Conservation (phyloP, 2,113 vertebrate genomes). For the Procavia capensis region DNA sequence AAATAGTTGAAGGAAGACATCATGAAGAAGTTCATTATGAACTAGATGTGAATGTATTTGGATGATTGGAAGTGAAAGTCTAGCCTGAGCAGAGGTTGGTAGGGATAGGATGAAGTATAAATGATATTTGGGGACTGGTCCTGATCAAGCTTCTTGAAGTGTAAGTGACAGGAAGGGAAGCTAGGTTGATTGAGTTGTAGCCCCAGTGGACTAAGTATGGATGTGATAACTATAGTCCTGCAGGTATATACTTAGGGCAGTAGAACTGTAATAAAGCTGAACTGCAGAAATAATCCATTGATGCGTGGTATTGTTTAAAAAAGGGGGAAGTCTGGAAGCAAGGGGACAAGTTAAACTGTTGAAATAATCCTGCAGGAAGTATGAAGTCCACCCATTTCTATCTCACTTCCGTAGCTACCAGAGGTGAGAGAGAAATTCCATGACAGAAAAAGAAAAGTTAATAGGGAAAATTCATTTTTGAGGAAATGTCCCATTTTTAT, state of each 20-base stretch:
- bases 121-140: background rate
- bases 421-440: background rate
- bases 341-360: conserved; percentile 22
- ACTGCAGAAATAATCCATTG: background rate
- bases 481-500: conserved; percentile 14
- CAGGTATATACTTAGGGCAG: background rate
- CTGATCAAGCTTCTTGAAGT: background rate
- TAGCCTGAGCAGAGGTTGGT: background rate
- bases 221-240: background rate
- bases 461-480: background rate
- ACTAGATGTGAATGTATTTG: background rate
- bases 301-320: conserved; percentile 8
- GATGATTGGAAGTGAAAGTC: conserved; percentile 23
- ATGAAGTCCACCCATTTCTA: background rate
- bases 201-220: background rate
- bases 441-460: conserved; percentile 32
- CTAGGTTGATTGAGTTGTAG: background rate
- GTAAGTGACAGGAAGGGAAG: background rate
- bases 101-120: background rate
- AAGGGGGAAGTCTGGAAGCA: background rate
- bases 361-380: conserved; percentile 33
- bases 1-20: background rate
- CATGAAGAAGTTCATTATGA: background rate
- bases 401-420: conserved; percentile 9
- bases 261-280: conserved; percentile 27